Evolutionary conservation across 2,888 invertebrate genomes (phyloP), one percentile per base, ranked within the genome.

Genomic region (Sesia apiformis): DNA sequence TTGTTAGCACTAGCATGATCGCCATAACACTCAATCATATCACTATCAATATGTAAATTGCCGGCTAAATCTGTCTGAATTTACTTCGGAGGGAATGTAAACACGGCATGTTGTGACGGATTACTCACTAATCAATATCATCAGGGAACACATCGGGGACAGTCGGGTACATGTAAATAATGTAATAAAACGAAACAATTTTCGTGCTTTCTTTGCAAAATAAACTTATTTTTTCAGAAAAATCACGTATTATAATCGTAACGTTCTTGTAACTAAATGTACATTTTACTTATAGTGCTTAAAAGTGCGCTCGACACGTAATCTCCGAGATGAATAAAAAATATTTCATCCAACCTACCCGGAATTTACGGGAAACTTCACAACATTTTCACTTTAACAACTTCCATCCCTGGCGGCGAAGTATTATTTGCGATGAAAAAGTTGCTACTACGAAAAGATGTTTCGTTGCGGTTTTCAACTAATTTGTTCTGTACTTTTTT

Each of bases 321-420:
- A 49, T 49, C 49, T 6, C 49, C 6, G 23, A 49, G 23, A 38
- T 38, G 49, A 7, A 52, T 53, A 54, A 53, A 23, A 52, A 56
- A 58, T 56, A 51, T 56, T 56, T 56, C 53, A 54, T 54, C 54
- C 52, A 53, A 49, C 53, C 53, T 53, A 50, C 38, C 38, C 54
- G 7, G 53, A 58, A 53, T 56, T 52, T 42, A 52, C 49, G 38
- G 53, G 41, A 53, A 60, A 60, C 54, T 58, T 52, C 38, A 54
- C 49, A 57, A 58, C 52, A 55, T 55, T 58, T 60, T 57, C 56
- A 57, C 55, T 56, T 56, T 53, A 53, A 6, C 46, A 52, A 55
- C 49, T 56, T 53, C 39, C 56, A 50, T 39, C 52, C 5, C 54
- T 55, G 54, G 52, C 52, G 56, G 52, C 53, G 54, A 58, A 54